phyloP scores from a whole-genome alignment of 2,113 vertebrate genomes.

The Solea senegalensis region DNA sequence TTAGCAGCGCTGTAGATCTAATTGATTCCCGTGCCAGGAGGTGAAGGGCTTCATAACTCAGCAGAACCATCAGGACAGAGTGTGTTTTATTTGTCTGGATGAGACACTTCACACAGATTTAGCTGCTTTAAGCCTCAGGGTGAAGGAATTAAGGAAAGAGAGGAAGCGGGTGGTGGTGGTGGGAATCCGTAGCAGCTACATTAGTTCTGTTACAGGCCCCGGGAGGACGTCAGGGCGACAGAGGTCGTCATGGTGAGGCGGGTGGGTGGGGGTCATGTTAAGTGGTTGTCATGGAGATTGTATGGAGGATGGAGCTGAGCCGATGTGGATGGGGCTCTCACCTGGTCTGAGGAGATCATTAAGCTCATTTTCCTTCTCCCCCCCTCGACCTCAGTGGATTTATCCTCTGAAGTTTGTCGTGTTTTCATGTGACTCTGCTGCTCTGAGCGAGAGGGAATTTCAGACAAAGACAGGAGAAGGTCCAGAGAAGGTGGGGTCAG shows the following conservation, averaged over 20 bases:
- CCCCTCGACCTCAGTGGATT: background rate
- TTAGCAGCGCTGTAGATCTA: conserved; percentile 33
- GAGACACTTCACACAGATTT: conserved; percentile 35
- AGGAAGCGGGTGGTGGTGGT: conserved; percentile 20
- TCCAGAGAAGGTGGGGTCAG: conserved; percentile 31
- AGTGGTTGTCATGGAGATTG: conserved; percentile 64
- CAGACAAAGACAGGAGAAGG: background rate
- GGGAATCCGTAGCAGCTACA: conserved; percentile 44
- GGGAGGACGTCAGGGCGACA: conserved; percentile 53
- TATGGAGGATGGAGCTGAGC: conserved; percentile 26
- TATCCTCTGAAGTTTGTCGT: background rate
- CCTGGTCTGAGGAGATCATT: conserved; percentile 40
- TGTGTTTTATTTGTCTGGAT: conserved; percentile 39
- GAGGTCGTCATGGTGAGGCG: conserved; percentile 44
- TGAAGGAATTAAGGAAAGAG: conserved; percentile 31
- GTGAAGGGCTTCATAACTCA: conserved; percentile 37
- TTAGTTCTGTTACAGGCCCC: conserved; percentile 59
- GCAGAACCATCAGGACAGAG: conserved; percentile 28
- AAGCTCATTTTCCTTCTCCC: conserved; percentile 12
- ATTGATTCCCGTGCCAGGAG: conserved; percentile 30
- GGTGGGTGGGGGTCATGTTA: conserved; percentile 33
- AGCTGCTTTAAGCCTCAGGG: conserved; percentile 30
- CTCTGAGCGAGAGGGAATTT: too few relatives aligned
- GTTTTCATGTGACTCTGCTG: too few relatives aligned
- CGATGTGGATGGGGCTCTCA: conserved; percentile 46